Base-by-base conservation (phyloP, 2,797 vertebrate genomes). In the Lithobates pipiens region DNA sequence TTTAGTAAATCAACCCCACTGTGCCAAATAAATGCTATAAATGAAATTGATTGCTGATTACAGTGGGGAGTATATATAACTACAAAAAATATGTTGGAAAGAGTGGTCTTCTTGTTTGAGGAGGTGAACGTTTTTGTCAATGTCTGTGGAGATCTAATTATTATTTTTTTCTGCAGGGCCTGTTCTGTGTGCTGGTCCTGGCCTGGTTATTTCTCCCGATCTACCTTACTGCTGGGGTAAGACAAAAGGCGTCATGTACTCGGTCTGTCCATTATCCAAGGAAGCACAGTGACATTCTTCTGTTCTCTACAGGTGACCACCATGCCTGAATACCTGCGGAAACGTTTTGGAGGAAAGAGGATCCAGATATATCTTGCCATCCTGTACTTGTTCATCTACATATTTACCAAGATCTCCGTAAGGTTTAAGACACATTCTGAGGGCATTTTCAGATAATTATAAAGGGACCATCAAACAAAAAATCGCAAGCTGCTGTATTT, bases 321-420 rank as follows among this genome's bases (percentile, higher is more conserved):
- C 2, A 99, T 99, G 98, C 98, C 98, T 0, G 98, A 99, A 27
- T 99, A 99, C 90, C 50, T 99, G 50, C 91, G 88, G 92, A 96
- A 79, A 70, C 94, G 98, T 6, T 99, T 97, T 0, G 97, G 98
- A 0, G 97, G 98, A 27, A 96, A 91, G 92, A 95, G 98, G 86
- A 98, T 97, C 1, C 95, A 97, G 89, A 88, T 98, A 77, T 97
- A 95, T 82, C 93, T 99, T 73, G 94, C 97, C 0, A 82, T 97
- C 86, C 93, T 99, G 89, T 99, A 96, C 88, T 90, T 99, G 89
- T 98, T 99, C 77, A 98, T 99, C 92, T 99, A 99, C 84, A 97
- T 99, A 91, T 99, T 99, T 93, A 99, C 98, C 89, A 99, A 99
- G 93, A 99, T 99, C 93, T 99, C 98, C 69, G 98, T 99, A 93